Evolutionary conservation across 2,797 vertebrate species (phyloP).

Genomic region (Psittacula derbiana): DNA sequence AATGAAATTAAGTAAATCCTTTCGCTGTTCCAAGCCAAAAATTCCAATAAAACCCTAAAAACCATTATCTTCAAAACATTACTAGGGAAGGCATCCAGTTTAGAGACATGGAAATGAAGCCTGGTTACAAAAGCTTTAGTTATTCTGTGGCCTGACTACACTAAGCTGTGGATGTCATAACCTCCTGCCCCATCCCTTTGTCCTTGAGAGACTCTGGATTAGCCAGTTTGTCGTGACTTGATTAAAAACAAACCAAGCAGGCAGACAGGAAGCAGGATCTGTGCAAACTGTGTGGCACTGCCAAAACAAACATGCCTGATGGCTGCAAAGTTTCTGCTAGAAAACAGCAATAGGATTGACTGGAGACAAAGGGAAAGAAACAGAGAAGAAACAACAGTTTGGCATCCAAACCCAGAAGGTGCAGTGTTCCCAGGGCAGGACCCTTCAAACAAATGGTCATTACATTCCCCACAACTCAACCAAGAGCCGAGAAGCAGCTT

Average conservation of each 20-base stretch:
- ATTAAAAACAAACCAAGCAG: background rate
- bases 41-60: background rate
- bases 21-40: background rate
- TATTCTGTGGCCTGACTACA: background rate
- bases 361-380: background rate
- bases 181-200: background rate
- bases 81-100: background rate
- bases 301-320: background rate
- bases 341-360: rapidly evolving
- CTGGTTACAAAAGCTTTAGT: background rate
- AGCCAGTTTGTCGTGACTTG: background rate
- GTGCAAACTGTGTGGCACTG: background rate
- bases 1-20: background rate
- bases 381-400: background rate
- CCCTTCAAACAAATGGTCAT: rapidly evolving
- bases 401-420: background rate
- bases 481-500: background rate
- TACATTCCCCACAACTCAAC: background rate
- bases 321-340: background rate
- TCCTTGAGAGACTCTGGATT: background rate
- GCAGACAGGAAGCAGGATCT: background rate
- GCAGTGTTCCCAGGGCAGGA: background rate
- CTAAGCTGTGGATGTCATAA: background rate
- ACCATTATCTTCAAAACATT: background rate
- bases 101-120: background rate